Evolutionary conservation across 2,113 vertebrate species (phyloP).

Genomic region (Rhodinocichla rosea): DNA sequence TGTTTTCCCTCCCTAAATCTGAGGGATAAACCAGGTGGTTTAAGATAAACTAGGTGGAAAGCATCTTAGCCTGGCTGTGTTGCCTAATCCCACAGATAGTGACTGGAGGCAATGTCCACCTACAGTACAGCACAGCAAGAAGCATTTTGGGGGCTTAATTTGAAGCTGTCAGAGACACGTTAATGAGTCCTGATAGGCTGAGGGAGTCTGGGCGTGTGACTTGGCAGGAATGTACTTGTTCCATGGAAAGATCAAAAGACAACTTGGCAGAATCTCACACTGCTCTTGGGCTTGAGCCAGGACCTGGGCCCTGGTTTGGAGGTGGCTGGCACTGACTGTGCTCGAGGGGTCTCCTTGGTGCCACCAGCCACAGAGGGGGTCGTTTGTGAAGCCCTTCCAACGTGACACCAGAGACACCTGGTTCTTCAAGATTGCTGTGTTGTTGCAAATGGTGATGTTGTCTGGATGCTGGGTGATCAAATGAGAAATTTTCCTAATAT

Average conservation of each 20-base stretch:
- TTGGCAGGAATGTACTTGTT: conserved; percentile 24
- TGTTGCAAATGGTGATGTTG: not conserved
- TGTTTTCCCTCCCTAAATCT: not conserved
- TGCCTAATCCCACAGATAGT: not conserved
- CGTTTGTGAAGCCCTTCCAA: not conserved
- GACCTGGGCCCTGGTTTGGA: not conserved
- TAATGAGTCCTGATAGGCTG: not conserved
- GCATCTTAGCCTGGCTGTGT: not conserved
- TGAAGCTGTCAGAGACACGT: not conserved
- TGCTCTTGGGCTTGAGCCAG: not conserved
- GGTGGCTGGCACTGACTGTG: not conserved
- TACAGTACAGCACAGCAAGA: not conserved
- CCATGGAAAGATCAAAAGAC: conserved; percentile 28
- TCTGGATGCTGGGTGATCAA: not conserved
- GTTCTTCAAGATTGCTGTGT: not conserved
- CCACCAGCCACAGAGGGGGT: not conserved
- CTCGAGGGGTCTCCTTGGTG: not conserved
- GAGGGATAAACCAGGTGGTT: not conserved
- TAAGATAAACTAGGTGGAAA: not conserved
- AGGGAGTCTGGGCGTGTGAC: not conserved
- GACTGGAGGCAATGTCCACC: not conserved
- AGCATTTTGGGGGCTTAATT: not conserved
- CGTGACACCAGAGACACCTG: not conserved
- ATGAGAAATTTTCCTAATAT: not conserved
- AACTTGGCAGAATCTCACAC: not conserved